Percentiles rank a stretch among this genome's conserved stretches.
Evolutionary conservation across 2,888 invertebrate genomes (phyloP).

Genomic region (Macrophya alboannulata): DNA sequence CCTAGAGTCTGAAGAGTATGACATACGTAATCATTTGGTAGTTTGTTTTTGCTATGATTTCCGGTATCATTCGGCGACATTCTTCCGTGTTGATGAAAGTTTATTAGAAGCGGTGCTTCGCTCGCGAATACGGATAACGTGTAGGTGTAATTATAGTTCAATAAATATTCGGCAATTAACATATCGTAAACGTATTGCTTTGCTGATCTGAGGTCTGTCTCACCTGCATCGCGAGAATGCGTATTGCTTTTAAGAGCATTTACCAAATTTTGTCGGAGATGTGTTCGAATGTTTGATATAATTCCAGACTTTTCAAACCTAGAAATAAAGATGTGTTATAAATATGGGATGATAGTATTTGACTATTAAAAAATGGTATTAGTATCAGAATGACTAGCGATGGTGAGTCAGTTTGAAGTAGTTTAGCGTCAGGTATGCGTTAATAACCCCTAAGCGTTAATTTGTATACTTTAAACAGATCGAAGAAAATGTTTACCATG

Average conservation of each 20-base stretch:
- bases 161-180: constrained; percentile 77
- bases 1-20: constrained; percentile 76
- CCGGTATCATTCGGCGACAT: constrained; percentile 53
- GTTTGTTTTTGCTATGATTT: constrained; percentile 65
- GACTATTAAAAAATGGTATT: background rate
- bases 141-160: constrained; percentile 76
- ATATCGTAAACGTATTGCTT: constrained; percentile 78
- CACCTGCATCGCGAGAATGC: constrained; percentile 65
- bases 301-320: constrained; percentile 78
- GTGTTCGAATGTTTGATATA: constrained; percentile 77
- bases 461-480: background rate
- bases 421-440: background rate
- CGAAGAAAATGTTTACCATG: constrained; percentile 68
- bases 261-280: constrained; percentile 76
- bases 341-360: background rate
- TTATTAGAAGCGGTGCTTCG: constrained; percentile 75
- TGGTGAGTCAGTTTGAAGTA: background rate
- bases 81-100: constrained; percentile 71
- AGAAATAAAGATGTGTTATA: constrained; percentile 13
- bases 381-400: constrained; percentile 1
- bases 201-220: constrained; percentile 70
- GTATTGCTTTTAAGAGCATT: constrained; percentile 75
- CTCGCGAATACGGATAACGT: constrained; percentile 77
- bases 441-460: constrained; percentile 1
- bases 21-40: constrained; percentile 74